Evolutionary conservation across 2,797 vertebrate genomes (phyloP).

Genomic region (Pachyuromys duprasi): DNA sequence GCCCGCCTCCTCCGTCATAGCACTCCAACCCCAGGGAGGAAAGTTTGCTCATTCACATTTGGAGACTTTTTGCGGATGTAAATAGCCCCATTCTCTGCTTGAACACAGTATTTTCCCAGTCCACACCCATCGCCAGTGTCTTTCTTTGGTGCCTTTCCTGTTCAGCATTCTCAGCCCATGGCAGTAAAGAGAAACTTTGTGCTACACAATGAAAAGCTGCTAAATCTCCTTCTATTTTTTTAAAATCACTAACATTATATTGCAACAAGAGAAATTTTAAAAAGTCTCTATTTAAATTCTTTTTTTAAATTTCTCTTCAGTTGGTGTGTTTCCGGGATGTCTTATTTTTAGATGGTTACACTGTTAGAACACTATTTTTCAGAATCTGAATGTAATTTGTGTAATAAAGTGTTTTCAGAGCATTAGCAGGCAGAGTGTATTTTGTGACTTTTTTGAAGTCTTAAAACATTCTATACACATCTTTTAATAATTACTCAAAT

Average conservation of each 20-base stretch:
- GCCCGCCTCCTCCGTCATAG: slow-evolving; percentile 79
- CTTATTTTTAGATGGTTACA: slow-evolving; percentile 97
- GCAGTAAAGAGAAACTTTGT: slow-evolving; percentile 91
- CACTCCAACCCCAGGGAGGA: slow-evolving; percentile 83
- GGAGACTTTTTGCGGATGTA: slow-evolving; percentile 86
- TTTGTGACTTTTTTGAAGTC: slow-evolving; percentile 83
- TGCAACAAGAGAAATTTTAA: slow-evolving; percentile 90
- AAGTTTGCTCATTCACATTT: slow-evolving; percentile 82
- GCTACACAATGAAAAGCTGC: slow-evolving; percentile 92
- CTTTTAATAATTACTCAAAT: slow-evolving; percentile 72
- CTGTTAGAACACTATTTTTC: slow-evolving; percentile 99
- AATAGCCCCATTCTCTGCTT: slow-evolving; percentile 88
- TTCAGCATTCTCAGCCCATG: slow-evolving; percentile 91
- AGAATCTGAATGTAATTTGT: slow-evolving; percentile 99
- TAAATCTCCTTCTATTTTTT: slow-evolving; percentile 93
- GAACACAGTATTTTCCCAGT: slow-evolving; percentile 84
- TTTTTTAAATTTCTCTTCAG: slow-evolving; percentile 87
- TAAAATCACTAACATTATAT: slow-evolving; percentile 91
- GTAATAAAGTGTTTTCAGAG: slow-evolving; percentile 99
- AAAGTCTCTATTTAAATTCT: slow-evolving; percentile 91
- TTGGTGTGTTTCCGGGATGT: slow-evolving; percentile 92
- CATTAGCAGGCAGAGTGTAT: slow-evolving; percentile 89
- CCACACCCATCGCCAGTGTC: slow-evolving; percentile 88
- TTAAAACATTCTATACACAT: slow-evolving; percentile 66
- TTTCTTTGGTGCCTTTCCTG: slow-evolving; percentile 96